Evolutionary conservation across 2,113 vertebrate genomes (phyloP), one percentile per base, ranked within the genome.

Genomic region (Nesogale talazaci): DNA sequence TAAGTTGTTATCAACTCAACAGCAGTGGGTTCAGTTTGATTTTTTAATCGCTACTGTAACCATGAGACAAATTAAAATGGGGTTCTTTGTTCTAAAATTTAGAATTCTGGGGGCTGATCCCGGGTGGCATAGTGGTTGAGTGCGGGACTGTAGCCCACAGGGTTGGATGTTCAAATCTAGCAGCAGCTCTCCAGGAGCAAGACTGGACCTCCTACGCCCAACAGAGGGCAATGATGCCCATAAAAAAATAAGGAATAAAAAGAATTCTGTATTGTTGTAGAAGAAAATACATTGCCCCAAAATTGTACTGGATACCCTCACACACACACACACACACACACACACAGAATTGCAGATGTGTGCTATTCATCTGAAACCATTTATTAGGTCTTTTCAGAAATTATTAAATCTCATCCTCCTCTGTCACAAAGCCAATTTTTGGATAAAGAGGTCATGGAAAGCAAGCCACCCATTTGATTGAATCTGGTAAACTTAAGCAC

Each of bases 361-460:
- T 61, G 3, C n/a, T 65, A 20, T 17, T 80, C 63, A 70, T 80
- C 80, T 93, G 56, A 86, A 93, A 75, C 20, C 17, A n/a, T 2
- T n/a, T 80, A 42, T 34, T 90, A 72, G 27, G 56, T 63, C 27
- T 76, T 83, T 89, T 93, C 61, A 79, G 36, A 83, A 75, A 88
- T 29, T 4, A 38, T 63, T 20, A 23, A 38, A n/a, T n/a, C n/a
- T n/a, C n/a, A n/a, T n/a, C n/a, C n/a, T n/a, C n/a, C n/a, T 75
- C 22, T 61, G 17, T 79, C 78, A 57, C 20, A 93, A 90, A 78
- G 77, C 34, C 19, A 89, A 36, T 34, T 11, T 83, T 92, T 90
- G 42, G 25, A 10, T 83, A 69, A 65, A 25, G 15, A 70, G 14
- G 57, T 75, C 15, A 78, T 77, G 36, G 59, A 81, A 89, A 86